Base-by-base conservation (phyloP, 2,797 vertebrate species). In the Syngnathus rostellatus region DNA sequence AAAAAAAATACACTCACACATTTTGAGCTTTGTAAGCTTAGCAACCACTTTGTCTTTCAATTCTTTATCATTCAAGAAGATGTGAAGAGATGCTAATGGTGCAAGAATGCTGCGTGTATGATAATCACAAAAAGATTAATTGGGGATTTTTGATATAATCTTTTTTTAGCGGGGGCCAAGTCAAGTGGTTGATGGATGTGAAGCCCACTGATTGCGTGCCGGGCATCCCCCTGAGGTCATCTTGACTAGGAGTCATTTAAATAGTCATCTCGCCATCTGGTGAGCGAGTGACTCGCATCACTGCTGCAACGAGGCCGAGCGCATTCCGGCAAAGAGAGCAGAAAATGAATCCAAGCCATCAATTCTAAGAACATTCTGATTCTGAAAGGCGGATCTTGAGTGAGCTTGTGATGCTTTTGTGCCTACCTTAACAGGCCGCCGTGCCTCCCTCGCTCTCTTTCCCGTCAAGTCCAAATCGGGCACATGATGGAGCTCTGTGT, bases 361-460 rank as follows among this genome's bases (percentile, higher is more conserved):
- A 9, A 59, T 19, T 39, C 57, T 39, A 8, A 59, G 57, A 59
- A 39, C 16, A 59, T 59, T 37, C 57, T 9, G 12, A 8, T 17
- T 59, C 57, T 40, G 23, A 54, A 54, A 54, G 11, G 25, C 14
- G 53, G 21, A 54, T 54, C 53, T 23, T 54, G 11, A 54, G 11
- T 54, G 53, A 54, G 53, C 10, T 25, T 5, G 12, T 64, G 17
- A 17, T 38, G 21, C 16, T 50, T 71, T 63, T 66, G 9, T 48
- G 73, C 79, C 72, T 92, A 93, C 91, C 92, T 93, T 77, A 46
- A 46, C 66, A 75, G 72, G 66, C 69, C 77, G 73, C 38, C 65
- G 16, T 58, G 16, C 16, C 58, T 71, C 76, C 57, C 46, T 71
- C 63, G 73, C 78, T 70, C 43, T 53, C 68, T 78, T 86, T 71